Evolutionary conservation across 2,113 vertebrate species (phyloP).

Genomic region (Dasyurus viverrinus): DNA sequence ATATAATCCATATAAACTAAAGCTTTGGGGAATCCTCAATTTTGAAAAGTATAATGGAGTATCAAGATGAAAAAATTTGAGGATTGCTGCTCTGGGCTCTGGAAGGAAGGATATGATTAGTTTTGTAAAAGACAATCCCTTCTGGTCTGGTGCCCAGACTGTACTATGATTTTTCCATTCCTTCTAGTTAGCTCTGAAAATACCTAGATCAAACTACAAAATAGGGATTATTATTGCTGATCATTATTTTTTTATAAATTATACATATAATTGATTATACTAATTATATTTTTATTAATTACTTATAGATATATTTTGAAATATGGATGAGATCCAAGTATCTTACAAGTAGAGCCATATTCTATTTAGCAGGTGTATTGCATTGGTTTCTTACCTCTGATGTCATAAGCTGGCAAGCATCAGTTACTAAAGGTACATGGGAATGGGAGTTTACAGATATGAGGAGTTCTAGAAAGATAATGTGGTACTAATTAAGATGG

Average conservation of each 20-base stretch:
- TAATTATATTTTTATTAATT: too few relatives aligned
- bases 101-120: neutral
- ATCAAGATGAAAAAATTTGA: neutral
- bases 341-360: neutral
- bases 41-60: neutral
- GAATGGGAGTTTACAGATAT: neutral
- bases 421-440: neutral
- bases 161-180: neutral
- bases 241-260: too few relatives aligned
- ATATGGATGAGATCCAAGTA: neutral
- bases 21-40: neutral
- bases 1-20: neutral
- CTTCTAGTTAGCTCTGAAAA: neutral
- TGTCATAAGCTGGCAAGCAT: neutral
- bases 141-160: neutral
- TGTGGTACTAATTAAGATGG: neutral
- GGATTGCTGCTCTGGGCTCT: neutral
- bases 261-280: too few relatives aligned
- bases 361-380: neutral
- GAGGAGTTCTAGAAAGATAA: neutral
- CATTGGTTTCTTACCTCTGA: neutral
- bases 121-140: neutral
- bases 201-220: neutral
- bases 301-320: neutral
- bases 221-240: neutral